Evolutionary conservation across 2,888 invertebrate genomes (phyloP).

Genomic region (Heterodera filipjevi): DNA sequence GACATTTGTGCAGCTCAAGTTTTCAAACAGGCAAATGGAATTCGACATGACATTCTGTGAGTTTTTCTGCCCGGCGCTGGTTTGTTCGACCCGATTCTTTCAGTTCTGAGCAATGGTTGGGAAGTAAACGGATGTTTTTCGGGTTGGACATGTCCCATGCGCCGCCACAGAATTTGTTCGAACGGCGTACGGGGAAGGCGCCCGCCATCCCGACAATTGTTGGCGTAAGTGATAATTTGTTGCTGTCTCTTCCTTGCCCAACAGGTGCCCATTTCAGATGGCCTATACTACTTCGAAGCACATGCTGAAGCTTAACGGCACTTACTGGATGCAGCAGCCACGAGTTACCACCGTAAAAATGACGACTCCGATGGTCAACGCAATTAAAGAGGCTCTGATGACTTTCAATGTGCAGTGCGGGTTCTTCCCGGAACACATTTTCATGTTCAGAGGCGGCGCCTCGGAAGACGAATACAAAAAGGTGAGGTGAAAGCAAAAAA

Average conservation of each 20-base stretch:
- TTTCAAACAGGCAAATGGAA: slow-evolving; percentile 20
- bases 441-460: slow-evolving; percentile 48
- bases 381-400: slow-evolving; percentile 28
- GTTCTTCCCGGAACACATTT: slow-evolving; percentile 41
- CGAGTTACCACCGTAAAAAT: slow-evolving; percentile 35
- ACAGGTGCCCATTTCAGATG: slow-evolving; percentile 40
- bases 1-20: slow-evolving; percentile 22
- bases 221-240: slow-evolving; percentile 35
- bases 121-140: slow-evolving; percentile 42
- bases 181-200: slow-evolving; percentile 31
- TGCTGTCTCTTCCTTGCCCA: no score
- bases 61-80: neutral
- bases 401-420: slow-evolving; percentile 21
- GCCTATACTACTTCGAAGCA: slow-evolving; percentile 34
- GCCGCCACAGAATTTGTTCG: slow-evolving; percentile 42
- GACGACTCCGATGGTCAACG: slow-evolving; percentile 21
- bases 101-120: slow-evolving; percentile 34
- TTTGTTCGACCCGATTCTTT: neutral
- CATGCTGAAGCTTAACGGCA: slow-evolving; percentile 31
- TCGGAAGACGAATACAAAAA: slow-evolving; percentile 48
- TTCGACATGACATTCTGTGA: slow-evolving; percentile 30
- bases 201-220: slow-evolving; percentile 45
- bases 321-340: slow-evolving; percentile 40
- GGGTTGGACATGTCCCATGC: slow-evolving; percentile 49
- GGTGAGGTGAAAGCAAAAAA: slow-evolving; percentile 38